phyloP scores from a whole-genome alignment of 2,113 vertebrate species.

The Bujurquina vittata region DNA sequence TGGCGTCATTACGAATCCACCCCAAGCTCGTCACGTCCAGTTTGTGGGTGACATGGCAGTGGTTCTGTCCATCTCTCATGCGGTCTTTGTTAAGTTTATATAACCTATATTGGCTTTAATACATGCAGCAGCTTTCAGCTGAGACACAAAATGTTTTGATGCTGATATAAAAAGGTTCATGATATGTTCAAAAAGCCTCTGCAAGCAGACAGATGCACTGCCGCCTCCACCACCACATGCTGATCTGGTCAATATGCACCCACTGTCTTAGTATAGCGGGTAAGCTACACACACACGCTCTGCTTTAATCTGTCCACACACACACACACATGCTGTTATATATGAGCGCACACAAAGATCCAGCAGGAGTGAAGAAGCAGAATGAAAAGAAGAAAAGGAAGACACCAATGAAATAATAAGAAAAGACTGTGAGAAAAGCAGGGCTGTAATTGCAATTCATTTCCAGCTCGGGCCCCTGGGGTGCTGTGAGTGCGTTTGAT shows the following conservation, averaged over 20 bases:
- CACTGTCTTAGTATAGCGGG: not conserved
- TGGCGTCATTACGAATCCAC: not conserved
- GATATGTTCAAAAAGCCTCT: not conserved
- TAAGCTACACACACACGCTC: not conserved
- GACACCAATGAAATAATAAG: conserved; percentile 72
- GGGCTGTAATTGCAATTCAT: conserved; percentile 90
- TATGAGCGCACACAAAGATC: not conserved
- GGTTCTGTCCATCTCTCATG: too few relatives aligned
- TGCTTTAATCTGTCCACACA: conserved; percentile 4
- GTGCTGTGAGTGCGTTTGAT: conserved; percentile 68
- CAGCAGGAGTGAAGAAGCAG: conserved; percentile 10
- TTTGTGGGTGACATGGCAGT: too few relatives aligned
- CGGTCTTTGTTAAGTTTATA: too few relatives aligned
- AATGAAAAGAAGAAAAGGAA: conserved; percentile 35
- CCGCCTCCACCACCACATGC: not conserved
- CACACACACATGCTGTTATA: not conserved
- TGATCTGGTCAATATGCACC: conserved; percentile 20
- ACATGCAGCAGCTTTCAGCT: not conserved
- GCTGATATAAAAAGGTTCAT: not conserved
- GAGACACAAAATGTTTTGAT: not conserved
- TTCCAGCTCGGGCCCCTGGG: conserved; percentile 82
- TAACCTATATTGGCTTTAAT: too few relatives aligned
- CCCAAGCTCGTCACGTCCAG: rapidly evolving
- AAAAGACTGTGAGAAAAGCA: conserved; percentile 85
- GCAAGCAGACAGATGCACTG: not conserved